Conservation (phyloP, 2,113 vertebrate species). For the Rhea pennata region DNA sequence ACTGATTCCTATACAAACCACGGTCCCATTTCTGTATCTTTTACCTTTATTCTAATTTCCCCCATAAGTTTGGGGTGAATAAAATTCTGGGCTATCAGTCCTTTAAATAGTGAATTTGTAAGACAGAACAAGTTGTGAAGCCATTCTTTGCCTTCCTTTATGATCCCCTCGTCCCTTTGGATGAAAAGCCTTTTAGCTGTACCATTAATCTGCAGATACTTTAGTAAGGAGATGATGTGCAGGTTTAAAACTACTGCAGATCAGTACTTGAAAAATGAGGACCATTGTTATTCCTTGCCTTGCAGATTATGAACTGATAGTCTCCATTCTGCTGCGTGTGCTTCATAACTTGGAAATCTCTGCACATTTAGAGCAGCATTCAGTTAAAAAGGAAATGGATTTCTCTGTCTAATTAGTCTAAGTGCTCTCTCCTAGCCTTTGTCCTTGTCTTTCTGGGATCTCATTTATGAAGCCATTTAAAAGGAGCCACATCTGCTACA, state of each 20-base stretch:
- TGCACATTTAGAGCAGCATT: slow-evolving; percentile 48
- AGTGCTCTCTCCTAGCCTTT: slow-evolving; percentile 62
- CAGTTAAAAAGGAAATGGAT: slow-evolving; percentile 59
- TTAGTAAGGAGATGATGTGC: slow-evolving; percentile 32
- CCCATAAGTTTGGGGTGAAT: neutral
- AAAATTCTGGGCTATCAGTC: neutral
- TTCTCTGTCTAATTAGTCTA: slow-evolving; percentile 68
- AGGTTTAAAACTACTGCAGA: slow-evolving; percentile 46
- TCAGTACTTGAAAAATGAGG: slow-evolving; percentile 61
- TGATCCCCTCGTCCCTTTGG: neutral
- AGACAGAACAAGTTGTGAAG: neutral
- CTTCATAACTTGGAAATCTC: slow-evolving; percentile 53
- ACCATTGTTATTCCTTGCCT: slow-evolving; percentile 58
- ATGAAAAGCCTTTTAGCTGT: slow-evolving; percentile 34
- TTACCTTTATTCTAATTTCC: neutral
- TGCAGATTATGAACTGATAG: slow-evolving; percentile 60
- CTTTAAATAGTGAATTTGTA: neutral
- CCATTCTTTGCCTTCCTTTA: slow-evolving; percentile 10
- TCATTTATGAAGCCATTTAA: slow-evolving; percentile 59
- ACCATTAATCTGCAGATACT: slow-evolving; percentile 59
- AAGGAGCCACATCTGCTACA: slow-evolving; percentile 59
- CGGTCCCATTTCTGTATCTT: neutral
- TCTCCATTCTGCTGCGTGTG: slow-evolving; percentile 7
- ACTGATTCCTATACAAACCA: slow-evolving; percentile 15
- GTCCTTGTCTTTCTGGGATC: slow-evolving; percentile 66